Conservation (phyloP, 1,140 invertebrate genomes). For the Drosophila sucinea region DNA sequence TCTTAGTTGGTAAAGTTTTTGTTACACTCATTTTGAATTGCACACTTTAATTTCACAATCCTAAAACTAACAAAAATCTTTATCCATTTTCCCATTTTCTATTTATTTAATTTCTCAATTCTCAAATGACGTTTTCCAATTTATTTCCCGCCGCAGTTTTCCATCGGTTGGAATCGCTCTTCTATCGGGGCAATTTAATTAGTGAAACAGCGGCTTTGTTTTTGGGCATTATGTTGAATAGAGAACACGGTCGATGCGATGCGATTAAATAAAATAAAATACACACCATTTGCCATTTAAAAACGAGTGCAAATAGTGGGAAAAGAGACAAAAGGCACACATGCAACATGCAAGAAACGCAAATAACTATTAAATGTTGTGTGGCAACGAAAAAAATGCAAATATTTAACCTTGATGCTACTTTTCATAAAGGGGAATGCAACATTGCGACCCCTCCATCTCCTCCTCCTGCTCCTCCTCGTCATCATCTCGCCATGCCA, state of each 20-base stretch:
- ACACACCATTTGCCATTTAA: constrained; percentile 37
- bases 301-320: constrained; percentile 42
- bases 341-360: constrained; percentile 24
- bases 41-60: not conserved
- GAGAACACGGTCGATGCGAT: constrained; percentile 35
- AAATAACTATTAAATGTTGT: constrained; percentile 48
- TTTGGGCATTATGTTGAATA: constrained; percentile 41
- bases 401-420: constrained; percentile 79
- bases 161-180: constrained; percentile 28
- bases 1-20: not conserved
- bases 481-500: not conserved
- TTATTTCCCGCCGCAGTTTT: constrained; percentile 46
- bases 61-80: not conserved
- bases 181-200: constrained; percentile 60
- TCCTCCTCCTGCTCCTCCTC: not conserved
- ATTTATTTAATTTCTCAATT: constrained; percentile 20
- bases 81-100: not conserved
- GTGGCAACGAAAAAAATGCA: constrained; percentile 56
- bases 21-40: not conserved
- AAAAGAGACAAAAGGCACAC: not conserved
- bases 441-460: constrained; percentile 16
- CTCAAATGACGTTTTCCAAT: constrained; percentile 43
- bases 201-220: constrained; percentile 35
- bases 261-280: constrained; percentile 42
- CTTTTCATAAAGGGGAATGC: constrained; percentile 30